These are phyloP conservation scores for Macrophya annulata DNA, from an alignment of 2,888 invertebrate species.

Conservation along the genomic window DNA sequence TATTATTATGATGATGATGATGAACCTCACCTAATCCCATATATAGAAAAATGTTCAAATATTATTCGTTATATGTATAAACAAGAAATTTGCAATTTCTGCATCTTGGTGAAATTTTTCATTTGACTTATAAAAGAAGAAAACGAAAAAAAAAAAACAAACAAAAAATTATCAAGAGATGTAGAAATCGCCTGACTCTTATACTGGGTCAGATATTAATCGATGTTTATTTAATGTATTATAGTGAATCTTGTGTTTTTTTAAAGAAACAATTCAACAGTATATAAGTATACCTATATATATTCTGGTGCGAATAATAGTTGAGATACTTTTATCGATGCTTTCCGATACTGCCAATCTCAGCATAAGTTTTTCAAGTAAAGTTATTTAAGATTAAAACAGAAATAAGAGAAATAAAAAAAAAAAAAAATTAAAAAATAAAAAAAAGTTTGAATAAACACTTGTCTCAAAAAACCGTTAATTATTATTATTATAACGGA, in stretches of 20 bases:
- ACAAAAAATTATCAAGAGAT: background rate
- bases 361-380: constrained; percentile 28
- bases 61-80: background rate
- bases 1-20: background rate
- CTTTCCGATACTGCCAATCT: constrained; percentile 53
- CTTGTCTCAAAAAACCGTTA: background rate
- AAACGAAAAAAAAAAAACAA: background rate
- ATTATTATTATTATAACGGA: constrained; percentile 9
- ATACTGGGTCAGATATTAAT: background rate
- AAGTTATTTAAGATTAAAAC: constrained; percentile 10
- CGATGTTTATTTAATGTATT: background rate
- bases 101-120: background rate
- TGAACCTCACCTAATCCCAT: background rate
- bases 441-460: background rate
- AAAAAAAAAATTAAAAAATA: background rate
- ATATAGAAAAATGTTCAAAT: background rate
- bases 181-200: background rate
- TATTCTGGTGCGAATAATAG: constrained; percentile 14
- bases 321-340: constrained; percentile 27
- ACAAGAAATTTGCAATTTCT: background rate
- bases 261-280: background rate
- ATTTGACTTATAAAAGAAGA: background rate
- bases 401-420: background rate
- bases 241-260: background rate
- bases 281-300: background rate